phyloP scores from a whole-genome alignment of 2,797 vertebrate genomes.

The Cossypha polioptera region DNA sequence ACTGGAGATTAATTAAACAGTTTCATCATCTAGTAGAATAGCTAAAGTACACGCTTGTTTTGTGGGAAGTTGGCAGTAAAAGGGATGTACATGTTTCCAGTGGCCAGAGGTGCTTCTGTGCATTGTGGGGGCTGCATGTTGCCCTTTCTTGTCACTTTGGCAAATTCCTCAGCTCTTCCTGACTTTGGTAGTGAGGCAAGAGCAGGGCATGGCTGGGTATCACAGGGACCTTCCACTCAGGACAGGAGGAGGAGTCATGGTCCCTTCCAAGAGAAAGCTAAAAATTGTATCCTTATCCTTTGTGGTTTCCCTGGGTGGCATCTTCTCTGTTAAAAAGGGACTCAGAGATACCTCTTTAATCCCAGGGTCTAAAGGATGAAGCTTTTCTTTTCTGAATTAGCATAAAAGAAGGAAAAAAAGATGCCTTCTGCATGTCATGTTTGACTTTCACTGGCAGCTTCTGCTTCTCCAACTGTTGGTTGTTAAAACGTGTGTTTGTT shows the following conservation, averaged over 20 bases:
- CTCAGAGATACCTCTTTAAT: not conserved
- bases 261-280: not conserved
- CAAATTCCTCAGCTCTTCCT: not conserved
- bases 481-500: not conserved
- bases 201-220: not conserved
- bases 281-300: not conserved
- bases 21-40: not conserved
- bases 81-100: fast-evolving
- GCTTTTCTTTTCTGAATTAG: not conserved
- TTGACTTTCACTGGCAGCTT: conserved; percentile 18
- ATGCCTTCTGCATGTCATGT: not conserved
- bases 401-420: not conserved
- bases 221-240: not conserved
- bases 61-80: not conserved
- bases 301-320: not conserved
- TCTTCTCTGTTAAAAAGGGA: not conserved
- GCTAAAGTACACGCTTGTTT: not conserved
- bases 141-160: not conserved
- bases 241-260: not conserved
- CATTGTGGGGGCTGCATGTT: not conserved
- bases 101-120: fast-evolving
- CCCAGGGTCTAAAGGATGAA: not conserved
- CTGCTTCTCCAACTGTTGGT: conserved; percentile 9
- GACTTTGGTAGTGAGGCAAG: not conserved
- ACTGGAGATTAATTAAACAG: not conserved